These are phyloP conservation scores for Drosophila repleta DNA, from an alignment of 1,140 invertebrate species.

Conservation along the genomic window DNA sequence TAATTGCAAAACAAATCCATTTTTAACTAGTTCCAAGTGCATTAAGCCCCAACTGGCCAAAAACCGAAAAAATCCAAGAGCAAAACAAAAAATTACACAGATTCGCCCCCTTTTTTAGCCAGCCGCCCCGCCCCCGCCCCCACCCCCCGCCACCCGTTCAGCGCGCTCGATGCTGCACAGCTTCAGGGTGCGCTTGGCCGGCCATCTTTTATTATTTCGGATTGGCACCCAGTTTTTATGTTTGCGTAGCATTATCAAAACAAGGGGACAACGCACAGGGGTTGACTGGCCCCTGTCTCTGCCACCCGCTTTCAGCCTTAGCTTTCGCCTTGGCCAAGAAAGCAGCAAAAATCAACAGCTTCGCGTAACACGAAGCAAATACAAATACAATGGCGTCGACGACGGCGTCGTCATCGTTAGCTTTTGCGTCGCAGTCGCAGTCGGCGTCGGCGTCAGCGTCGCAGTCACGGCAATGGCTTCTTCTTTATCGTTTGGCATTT, in stretches of 20 bases:
- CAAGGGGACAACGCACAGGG: conserved; percentile 77
- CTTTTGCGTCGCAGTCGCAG: conserved; percentile 11
- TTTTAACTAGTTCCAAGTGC: not conserved
- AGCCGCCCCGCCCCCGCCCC: not conserved
- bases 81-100: conserved; percentile 66
- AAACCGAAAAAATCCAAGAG: conserved; percentile 25
- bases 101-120: conserved; percentile 50
- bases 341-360: conserved; percentile 49
- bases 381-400: conserved; percentile 38
- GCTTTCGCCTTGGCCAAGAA: conserved; percentile 36
- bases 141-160: not conserved
- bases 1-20: too few species aligned
- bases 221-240: conserved; percentile 82
- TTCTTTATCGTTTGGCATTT: conserved; percentile 82
- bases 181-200: conserved; percentile 58
- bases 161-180: conserved; percentile 12
- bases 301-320: not conserved
- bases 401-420: conserved; percentile 6
- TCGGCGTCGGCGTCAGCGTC: conserved; percentile 2
- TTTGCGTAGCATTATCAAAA: conserved; percentile 82
- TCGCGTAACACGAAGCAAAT: conserved; percentile 65
- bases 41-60: not conserved
- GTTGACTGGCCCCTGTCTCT: conserved; percentile 46
- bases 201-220: conserved; percentile 82
- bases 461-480: conserved; percentile 56